Conservation (phyloP, 2,888 invertebrate species). For the Acanthococcus lagerstroemiae region DNA sequence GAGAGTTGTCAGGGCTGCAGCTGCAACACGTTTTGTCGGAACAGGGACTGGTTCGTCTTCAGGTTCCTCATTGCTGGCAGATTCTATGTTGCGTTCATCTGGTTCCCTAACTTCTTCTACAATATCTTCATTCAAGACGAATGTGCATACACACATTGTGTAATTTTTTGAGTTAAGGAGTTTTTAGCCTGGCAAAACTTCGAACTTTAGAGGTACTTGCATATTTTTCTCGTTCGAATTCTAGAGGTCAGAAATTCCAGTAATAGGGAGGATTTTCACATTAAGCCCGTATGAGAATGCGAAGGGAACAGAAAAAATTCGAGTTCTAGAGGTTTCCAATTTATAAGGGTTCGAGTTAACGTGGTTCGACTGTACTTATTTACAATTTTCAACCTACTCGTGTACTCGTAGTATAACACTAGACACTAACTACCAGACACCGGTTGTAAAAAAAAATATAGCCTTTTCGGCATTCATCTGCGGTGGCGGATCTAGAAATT, state of each 20-base stretch:
- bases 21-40: neutral
- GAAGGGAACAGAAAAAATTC: neutral
- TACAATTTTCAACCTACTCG: too few species aligned
- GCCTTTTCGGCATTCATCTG: too few species aligned
- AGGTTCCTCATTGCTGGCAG: neutral
- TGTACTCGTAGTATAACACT: too few species aligned
- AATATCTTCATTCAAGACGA: neutral
- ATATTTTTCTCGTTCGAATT: conserved; percentile 5
- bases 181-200: too few species aligned
- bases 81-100: neutral
- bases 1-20: neutral
- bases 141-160: neutral
- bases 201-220: too few species aligned
- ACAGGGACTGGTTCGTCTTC: neutral
- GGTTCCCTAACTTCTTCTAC: neutral
- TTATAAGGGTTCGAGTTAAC: neutral
- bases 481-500: too few species aligned
- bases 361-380: too few species aligned
- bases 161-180: too few species aligned
- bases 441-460: too few species aligned
- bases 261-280: neutral
- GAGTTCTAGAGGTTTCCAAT: neutral
- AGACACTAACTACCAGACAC: too few species aligned
- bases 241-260: neutral
- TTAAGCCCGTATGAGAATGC: neutral